Evolutionary conservation across 2,888 invertebrate genomes (phyloP), one percentile per base, ranked within the genome.

Genomic region (Octonoba sinensis): DNA sequence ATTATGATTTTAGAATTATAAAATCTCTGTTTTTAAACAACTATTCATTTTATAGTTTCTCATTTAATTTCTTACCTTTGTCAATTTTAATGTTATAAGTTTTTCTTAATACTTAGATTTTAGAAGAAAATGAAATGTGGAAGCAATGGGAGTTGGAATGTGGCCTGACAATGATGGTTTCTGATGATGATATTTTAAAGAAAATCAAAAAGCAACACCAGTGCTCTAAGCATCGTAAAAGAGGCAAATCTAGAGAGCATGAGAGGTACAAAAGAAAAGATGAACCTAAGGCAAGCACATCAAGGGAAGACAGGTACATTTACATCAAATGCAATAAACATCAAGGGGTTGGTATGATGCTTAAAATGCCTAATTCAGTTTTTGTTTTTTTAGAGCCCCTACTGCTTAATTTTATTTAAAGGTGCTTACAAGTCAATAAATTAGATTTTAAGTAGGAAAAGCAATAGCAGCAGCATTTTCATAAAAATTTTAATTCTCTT

Each of bases 41-140:
- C n/a, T n/a, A n/a, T n/a, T n/a, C n/a, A n/a, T n/a, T n/a, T n/a
- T n/a, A n/a, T n/a, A n/a, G n/a, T n/a, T n/a, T n/a, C n/a, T n/a
- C n/a, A 36, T 36, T 36, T 6, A 36, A 8, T 36, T 36, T 4
- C 36, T 36, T 8, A 27, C 36, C 36, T 36, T 36, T 36, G 36
- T 8, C 6, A 36, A 36, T 36, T 67, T 49, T 47, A 1, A 46
- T 15, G n/a, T 20, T 57, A 22, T 18, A 70, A 46, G 12, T 22
- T 15, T n/a, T 66, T 47, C 22, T 57, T 46, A 20, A 16, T 59
- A 13, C 65, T 3, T 49, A 84, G 84, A 77, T 84, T 62, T 60
- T 84, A 27, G 84, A 84, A 70, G 83, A 84, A 82, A 84, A 84
- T 76, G 83, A 84, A 66, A 84, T 84, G 84, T 84, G 84, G 84